Base-by-base conservation (phyloP, 2,797 vertebrate genomes). In the Brachymystax lenok region DNA sequence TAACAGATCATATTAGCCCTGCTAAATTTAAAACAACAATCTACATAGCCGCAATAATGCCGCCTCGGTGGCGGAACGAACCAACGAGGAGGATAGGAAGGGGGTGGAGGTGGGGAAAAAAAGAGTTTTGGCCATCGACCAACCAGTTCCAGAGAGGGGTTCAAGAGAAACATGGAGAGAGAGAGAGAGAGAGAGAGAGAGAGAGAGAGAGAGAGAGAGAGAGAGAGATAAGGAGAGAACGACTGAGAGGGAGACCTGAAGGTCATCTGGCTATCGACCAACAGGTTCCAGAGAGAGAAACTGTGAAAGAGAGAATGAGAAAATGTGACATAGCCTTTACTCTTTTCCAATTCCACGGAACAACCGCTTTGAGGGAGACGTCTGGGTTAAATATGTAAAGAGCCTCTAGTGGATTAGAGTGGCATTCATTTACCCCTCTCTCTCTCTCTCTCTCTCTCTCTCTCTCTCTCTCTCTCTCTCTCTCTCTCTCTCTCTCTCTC, bases 1-100 rank as follows among this genome's bases (percentile, higher is more conserved):
- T 69, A 69, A 21, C 68, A 46, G 68, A 69, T 69, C 68, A 69
- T 24, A 50, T 69, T 69, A 69, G 35, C 17, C 35, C 8, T 50
- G 68, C 68, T 69, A 50, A 40, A 69, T 21, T 40, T 69, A n/a
- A 69, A 69, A 40, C 68, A 69, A 35, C 67, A 50, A 12, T 35
- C 68, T 35, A 69, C 68, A 17, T 69, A 7, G 35, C n/a, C n/a
- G 68, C 68, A 46, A 21, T 50, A 40, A 69, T 35, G 19, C 35
- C 3, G 1, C 40, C 40, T 46, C 4, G 30, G 66, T 68, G 14
- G 28, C 66, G 30, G 66, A n/a, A 40, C 19, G 4, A 69, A 68
- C 66, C 13, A 35, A 28, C 3, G n/a, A 33, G 17, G 67, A 17
- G 67, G 67, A 16, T 17, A 19, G 4, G 28, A 5, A 33, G 28